Evolutionary conservation across 2,888 invertebrate species (phyloP).

Genomic region (Meteorus cinctellus): DNA sequence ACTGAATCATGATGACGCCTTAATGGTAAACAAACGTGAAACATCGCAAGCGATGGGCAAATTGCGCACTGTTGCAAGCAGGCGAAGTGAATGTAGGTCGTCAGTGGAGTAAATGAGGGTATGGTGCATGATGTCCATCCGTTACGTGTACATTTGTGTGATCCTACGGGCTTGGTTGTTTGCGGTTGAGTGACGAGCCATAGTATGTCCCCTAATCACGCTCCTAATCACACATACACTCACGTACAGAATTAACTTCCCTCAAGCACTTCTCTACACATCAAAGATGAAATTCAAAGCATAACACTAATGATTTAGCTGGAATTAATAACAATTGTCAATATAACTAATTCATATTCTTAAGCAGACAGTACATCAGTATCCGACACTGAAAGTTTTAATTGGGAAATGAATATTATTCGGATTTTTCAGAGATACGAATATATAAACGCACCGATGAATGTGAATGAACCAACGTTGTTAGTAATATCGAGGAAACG

Average conservation of each 20-base stretch:
- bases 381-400: too few species aligned
- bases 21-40: slow-evolving; percentile 39
- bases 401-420: too few species aligned
- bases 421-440: too few species aligned
- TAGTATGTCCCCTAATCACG: slow-evolving; percentile 52
- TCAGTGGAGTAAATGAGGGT: background rate
- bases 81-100: slow-evolving; percentile 33
- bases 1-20: slow-evolving; percentile 10
- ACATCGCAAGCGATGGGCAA: slow-evolving; percentile 36
- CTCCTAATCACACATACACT: slow-evolving; percentile 52
- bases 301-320: background rate
- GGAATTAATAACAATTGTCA: background rate
- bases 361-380: too few species aligned
- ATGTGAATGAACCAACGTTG: too few species aligned
- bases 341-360: too few species aligned
- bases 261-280: slow-evolving; percentile 32
- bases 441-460: too few species aligned
- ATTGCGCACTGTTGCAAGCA: slow-evolving; percentile 31
- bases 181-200: slow-evolving; percentile 49
- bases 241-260: slow-evolving; percentile 51
- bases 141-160: slow-evolving; percentile 32
- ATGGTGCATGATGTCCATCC: slow-evolving; percentile 37
- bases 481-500: too few species aligned
- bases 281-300: slow-evolving; percentile 36
- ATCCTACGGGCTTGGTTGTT: slow-evolving; percentile 46